Evolutionary conservation across 2,888 invertebrate genomes (phyloP).

Genomic region (Pecten maximus): DNA sequence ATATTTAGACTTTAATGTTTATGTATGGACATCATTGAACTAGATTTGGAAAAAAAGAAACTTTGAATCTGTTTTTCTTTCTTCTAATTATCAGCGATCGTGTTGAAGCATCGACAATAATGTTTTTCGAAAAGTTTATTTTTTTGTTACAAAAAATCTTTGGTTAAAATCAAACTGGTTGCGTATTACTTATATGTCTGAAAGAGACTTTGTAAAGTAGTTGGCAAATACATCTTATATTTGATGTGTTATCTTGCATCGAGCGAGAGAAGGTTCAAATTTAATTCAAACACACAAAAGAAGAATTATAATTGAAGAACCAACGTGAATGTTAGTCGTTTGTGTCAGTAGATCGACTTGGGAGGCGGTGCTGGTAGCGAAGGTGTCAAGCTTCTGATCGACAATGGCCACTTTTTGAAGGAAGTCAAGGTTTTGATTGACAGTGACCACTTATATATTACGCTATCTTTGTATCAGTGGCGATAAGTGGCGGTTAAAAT

Average conservation of each 20-base stretch:
- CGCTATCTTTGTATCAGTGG: constrained; percentile 20
- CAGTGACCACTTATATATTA: constrained; percentile 22
- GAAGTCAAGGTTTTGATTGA: constrained; percentile 30
- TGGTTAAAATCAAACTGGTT: no score
- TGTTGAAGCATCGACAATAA: no score
- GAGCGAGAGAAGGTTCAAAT: not conserved
- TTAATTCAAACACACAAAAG: not conserved
- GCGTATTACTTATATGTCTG: not conserved
- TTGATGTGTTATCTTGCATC: not conserved
- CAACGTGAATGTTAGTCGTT: not conserved
- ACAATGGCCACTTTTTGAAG: not conserved
- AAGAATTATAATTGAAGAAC: not conserved
- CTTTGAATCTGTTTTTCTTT: no score
- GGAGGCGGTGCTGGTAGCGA: not conserved
- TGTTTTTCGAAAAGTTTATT: no score
- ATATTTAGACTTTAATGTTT: no score
- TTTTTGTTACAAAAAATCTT: no score
- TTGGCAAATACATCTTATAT: not conserved
- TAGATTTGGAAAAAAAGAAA: no score
- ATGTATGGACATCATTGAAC: no score
- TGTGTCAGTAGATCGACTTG: not conserved
- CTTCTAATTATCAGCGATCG: no score
- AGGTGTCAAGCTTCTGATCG: constrained; percentile 4
- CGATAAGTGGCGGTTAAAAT: constrained; percentile 25
- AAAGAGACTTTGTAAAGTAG: not conserved